A percentile compares a stretch with the other conserved stretches of the same genome.
phyloP scores from a whole-genome alignment of 2,888 invertebrate genomes.

The Thera britannica region DNA sequence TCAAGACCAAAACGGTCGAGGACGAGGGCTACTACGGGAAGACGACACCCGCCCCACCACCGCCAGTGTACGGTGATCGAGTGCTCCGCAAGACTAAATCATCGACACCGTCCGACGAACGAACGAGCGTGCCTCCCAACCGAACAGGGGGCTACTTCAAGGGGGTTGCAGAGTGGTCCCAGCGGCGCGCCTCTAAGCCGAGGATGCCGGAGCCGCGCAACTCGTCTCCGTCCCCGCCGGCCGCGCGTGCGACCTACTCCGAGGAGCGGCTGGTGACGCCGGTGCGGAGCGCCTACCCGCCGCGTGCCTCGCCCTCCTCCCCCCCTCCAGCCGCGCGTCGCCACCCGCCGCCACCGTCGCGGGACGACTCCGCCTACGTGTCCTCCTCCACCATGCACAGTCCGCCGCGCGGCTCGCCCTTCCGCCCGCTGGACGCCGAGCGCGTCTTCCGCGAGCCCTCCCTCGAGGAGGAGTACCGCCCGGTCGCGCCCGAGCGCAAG shows the following conservation, averaged over 20 bases:
- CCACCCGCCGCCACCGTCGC: constrained; percentile 79
- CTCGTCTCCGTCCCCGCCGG: constrained; percentile 75
- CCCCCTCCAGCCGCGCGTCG: constrained; percentile 76
- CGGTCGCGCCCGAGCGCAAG: constrained; percentile 88
- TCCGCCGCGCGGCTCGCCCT: constrained; percentile 82
- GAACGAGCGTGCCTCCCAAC: constrained; percentile 69
- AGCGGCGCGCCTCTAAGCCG: constrained; percentile 84
- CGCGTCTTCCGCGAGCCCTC: constrained; percentile 80
- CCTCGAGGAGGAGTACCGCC: constrained; percentile 78
- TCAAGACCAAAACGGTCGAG: constrained; percentile 86
- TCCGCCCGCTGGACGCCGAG: constrained; percentile 75
- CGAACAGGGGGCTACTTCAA: constrained; percentile 86
- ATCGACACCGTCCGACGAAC: constrained; percentile 82
- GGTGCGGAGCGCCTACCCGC: constrained; percentile 63
- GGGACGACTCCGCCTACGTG: constrained; percentile 84
- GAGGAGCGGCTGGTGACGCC: constrained; percentile 72
- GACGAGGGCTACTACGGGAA: constrained; percentile 80
- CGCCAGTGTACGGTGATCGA: constrained; percentile 74
- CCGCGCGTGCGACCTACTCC: constrained; percentile 73
- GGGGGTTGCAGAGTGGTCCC: constrained; percentile 92
- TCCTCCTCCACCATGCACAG: constrained; percentile 85
- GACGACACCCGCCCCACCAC: constrained; percentile 73
- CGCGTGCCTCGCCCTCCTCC: constrained; percentile 53
- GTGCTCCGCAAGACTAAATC: constrained; percentile 82
- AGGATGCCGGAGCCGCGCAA: constrained; percentile 81